These are phyloP conservation scores for Olivierus martensii DNA, from an alignment of 1,140 invertebrate genomes.

Conservation along the genomic window DNA sequence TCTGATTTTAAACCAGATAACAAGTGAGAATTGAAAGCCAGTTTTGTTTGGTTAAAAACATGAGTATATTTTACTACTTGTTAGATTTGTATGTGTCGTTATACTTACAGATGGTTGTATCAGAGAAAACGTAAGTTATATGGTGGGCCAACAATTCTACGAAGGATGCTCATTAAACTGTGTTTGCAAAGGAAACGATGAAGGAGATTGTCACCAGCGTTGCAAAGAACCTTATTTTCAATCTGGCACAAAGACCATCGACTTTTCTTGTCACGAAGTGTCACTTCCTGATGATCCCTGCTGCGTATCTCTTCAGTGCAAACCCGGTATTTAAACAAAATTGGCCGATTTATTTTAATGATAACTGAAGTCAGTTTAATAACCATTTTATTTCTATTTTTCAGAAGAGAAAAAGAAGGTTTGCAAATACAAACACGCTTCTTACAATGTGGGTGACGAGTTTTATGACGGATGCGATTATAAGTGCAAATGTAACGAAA, in stretches of 20 bases:
- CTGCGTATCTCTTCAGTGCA: slow-evolving; percentile 51
- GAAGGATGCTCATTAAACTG: slow-evolving; percentile 28
- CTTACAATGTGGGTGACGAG: slow-evolving; percentile 50
- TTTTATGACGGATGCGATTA: slow-evolving; percentile 63
- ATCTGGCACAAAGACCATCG: slow-evolving; percentile 36
- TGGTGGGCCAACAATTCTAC: slow-evolving; percentile 21
- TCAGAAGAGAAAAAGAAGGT: too few relatives aligned
- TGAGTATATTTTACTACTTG: too few relatives aligned
- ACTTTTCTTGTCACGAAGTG: slow-evolving; percentile 55
- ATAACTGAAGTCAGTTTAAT: too few relatives aligned
- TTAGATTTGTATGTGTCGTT: neutral
- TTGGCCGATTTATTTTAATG: too few relatives aligned
- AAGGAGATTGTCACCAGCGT: slow-evolving; percentile 3
- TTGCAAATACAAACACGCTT: slow-evolving; percentile 19
- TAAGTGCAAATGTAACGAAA: slow-evolving; percentile 58
- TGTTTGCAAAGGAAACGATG: slow-evolving; percentile 18
- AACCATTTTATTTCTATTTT: too few relatives aligned
- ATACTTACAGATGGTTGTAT: slow-evolving; percentile 22
- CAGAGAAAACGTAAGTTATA: slow-evolving; percentile 22
- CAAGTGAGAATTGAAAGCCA: too few relatives aligned
- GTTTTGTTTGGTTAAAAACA: too few relatives aligned
- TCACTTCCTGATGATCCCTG: slow-evolving; percentile 54
- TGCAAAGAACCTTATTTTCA: slow-evolving; percentile 13
- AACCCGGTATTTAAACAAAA: too few relatives aligned
- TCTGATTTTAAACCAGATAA: too few relatives aligned